Evolutionary conservation across 1,140 invertebrate species (phyloP).

Genomic region (Tetragonula clypearis): DNA sequence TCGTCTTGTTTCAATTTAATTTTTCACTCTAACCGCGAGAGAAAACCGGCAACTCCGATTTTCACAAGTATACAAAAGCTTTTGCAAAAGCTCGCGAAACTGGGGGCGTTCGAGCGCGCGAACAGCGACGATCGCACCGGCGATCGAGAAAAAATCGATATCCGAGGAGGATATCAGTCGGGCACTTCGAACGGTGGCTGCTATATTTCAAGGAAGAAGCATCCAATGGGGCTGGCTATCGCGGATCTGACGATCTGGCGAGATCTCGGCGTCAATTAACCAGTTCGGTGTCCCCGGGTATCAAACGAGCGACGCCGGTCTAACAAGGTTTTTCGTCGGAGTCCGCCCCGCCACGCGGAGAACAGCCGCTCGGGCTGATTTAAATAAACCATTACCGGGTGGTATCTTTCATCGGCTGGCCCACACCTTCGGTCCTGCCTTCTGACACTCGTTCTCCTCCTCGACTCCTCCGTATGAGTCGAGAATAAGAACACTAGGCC

Average conservation of each 20-base stretch:
- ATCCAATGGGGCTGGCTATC: slow-evolving; percentile 2
- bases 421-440: slow-evolving; percentile 65
- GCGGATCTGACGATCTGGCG: slow-evolving; percentile 27
- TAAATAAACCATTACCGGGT: slow-evolving; percentile 75
- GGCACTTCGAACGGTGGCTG: not conserved
- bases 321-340: slow-evolving; percentile 68
- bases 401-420: slow-evolving; percentile 69
- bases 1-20: no score
- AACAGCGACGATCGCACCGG: no score
- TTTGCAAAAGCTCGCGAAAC: not conserved
- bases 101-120: no score
- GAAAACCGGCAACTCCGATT: no score
- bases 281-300: slow-evolving; percentile 53
- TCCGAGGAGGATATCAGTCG: not conserved
- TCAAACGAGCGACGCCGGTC: slow-evolving; percentile 57
- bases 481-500: slow-evolving; percentile 10
- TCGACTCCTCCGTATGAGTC: not conserved
- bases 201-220: not conserved
- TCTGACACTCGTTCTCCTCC: slow-evolving; percentile 63
- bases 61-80: no score
- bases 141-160: not conserved
- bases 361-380: slow-evolving; percentile 62
- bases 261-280: slow-evolving; percentile 69
- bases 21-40: no score
- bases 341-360: not conserved